These are phyloP conservation scores for Augochlora pura DNA, from an alignment of 1,140 invertebrate genomes.

Conservation along the genomic window DNA sequence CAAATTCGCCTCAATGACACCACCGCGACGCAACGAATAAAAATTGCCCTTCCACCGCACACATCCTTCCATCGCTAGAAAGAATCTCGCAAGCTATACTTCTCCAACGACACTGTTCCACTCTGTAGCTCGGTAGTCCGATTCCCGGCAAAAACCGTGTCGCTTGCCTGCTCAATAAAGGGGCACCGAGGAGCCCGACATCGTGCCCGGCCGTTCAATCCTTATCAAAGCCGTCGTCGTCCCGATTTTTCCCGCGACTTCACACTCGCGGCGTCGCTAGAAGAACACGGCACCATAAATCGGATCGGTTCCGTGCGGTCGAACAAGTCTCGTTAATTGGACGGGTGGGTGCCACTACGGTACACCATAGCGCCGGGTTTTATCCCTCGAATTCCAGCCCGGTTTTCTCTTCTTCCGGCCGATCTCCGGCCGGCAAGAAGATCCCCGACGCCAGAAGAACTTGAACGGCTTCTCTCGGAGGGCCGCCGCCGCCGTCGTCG, in stretches of 20 bases:
- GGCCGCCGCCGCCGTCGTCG: no score
- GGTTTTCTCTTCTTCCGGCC: background rate
- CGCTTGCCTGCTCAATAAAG: no score
- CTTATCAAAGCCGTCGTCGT: background rate
- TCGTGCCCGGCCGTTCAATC: background rate
- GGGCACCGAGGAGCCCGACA: no score
- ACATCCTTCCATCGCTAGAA: no score
- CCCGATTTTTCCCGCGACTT: background rate
- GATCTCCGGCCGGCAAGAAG: background rate
- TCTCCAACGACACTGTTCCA: no score
- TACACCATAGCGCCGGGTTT: no score
- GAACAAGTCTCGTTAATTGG: constrained; percentile 19
- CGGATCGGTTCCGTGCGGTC: background rate
- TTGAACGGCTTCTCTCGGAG: constrained; percentile 31
- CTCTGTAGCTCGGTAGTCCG: no score
- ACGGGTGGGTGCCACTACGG: constrained; percentile 1
- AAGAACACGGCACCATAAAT: constrained; percentile 5
- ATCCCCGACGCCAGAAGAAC: background rate
- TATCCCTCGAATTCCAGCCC: background rate
- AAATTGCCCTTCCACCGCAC: no score
- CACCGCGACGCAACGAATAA: no score
- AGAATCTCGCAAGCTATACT: no score
- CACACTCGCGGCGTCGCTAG: background rate
- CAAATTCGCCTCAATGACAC: no score
- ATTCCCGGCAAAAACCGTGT: no score